Evolutionary conservation across 2,113 vertebrate species (phyloP).

Genomic region (Peromyscus californicus): DNA sequence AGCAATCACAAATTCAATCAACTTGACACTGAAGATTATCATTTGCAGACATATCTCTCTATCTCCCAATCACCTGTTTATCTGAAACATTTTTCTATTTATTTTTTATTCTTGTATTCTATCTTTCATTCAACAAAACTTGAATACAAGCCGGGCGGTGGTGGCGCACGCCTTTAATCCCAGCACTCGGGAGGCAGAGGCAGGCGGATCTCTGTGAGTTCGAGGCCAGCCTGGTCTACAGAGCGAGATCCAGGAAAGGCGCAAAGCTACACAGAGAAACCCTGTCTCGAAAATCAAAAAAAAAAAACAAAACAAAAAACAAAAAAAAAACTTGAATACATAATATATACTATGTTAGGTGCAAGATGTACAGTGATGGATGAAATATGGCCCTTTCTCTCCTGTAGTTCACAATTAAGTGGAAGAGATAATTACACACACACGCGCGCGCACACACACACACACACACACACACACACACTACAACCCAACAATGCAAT

Average conservation of each 20-base stretch:
- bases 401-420: neutral
- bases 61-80: neutral
- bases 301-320: too few species aligned
- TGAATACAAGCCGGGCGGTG: too few species aligned
- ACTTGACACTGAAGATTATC: neutral
- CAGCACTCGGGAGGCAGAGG: too few species aligned
- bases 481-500: neutral
- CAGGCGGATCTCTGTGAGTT: too few species aligned
- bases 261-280: too few species aligned
- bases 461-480: neutral
- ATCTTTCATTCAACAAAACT: neutral
- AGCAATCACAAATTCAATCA: neutral
- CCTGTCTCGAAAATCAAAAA: too few species aligned
- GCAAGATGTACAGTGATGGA: neutral
- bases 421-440: neutral
- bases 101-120: neutral
- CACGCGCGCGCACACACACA: neutral
- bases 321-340: neutral
- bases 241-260: too few species aligned
- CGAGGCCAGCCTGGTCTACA: too few species aligned
- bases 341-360: neutral
- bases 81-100: neutral
- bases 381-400: neutral
- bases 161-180: too few species aligned
- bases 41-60: neutral